Evolutionary conservation across 2,888 invertebrate genomes (phyloP).

Genomic region (Cataglyphis rosenhaueri): DNA sequence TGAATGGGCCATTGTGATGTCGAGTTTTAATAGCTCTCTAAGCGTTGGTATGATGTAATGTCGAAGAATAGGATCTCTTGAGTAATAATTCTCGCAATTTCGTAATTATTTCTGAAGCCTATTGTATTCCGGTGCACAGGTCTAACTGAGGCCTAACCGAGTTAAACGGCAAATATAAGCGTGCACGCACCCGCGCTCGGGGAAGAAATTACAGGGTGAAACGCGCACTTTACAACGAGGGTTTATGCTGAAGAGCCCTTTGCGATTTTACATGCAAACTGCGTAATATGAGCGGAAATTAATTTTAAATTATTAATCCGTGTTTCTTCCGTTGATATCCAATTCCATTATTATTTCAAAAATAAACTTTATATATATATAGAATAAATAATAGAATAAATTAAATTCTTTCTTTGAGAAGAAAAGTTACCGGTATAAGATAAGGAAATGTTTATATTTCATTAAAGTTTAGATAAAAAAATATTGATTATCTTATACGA

Average conservation of each 20-base stretch:
- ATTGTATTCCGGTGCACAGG: constrained; percentile 37
- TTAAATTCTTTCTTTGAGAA: background rate
- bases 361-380: background rate
- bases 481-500: background rate
- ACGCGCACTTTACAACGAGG: constrained; percentile 45
- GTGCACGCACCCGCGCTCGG: constrained; percentile 1
- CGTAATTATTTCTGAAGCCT: constrained; percentile 53
- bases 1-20: constrained; percentile 47
- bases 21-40: constrained; percentile 49
- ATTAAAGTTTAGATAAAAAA: background rate
- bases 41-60: constrained; percentile 35
- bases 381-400: background rate
- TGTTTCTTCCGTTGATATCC: background rate
- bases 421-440: background rate
- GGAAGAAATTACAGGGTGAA: constrained; percentile 42
- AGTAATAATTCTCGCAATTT: constrained; percentile 52
- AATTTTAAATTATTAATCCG: constrained; percentile 26
- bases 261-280: constrained; percentile 30
- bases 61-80: constrained; percentile 54
- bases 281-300: background rate
- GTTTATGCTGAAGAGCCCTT: constrained; percentile 30
- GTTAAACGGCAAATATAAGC: constrained; percentile 48
- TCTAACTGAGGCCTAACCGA: constrained; percentile 41
- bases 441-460: background rate
- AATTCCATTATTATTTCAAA: background rate